Evolutionary conservation across 2,113 vertebrate species (phyloP), one percentile per base, ranked within the genome.

Genomic region (Mustelus asterias): DNA sequence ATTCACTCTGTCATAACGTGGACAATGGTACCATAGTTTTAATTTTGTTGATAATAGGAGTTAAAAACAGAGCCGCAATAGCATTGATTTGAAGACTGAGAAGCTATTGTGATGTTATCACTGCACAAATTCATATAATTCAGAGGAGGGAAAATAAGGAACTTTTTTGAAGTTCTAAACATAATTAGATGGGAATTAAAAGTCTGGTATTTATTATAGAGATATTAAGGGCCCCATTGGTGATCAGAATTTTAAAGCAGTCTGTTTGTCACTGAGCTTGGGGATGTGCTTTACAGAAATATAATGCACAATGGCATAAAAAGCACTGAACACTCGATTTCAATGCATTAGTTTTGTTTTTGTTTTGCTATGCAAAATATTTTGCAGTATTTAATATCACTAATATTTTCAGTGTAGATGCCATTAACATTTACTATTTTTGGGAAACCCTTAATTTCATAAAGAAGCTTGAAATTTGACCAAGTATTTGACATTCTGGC

Each of bases 141-240:
- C 67, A 95, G 41, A 76, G 67, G 60, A 41, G 41, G 24, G 69
- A 95, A 41, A 72, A 33, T 33, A 95, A 95, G 94, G 22, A 54
- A 22, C 20, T 95, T 44, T 72, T 72, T 72, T 94, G 92, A 94
- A 69, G 92, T 94, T 94, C 63, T 70, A 44, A 48, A 10, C 63
- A 94, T 67, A 69, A 69, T 94, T 94, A 94, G 41, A n/a, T 60
- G 37, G 65, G 93, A 95, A 95, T 95, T 72, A 76, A 95, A 54
- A 72, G 41, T 72, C 69, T 95, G 26, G 10, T 24, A 33, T 90
- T 60, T 90, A 90, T 90, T 63, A 60, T 60, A 3, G 13, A 54
- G 41, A 33, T n/a, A 95, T 33, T n/a, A 93, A 93, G 60, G n/a
- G 60, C 60, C 60, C 60, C 18, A 41, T 93, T 67, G n/a, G 54